A percentile compares a stretch with the other conserved stretches of the same genome.
Conservation (phyloP, 2,888 invertebrate species). For the Criorhina ranunculi region DNA sequence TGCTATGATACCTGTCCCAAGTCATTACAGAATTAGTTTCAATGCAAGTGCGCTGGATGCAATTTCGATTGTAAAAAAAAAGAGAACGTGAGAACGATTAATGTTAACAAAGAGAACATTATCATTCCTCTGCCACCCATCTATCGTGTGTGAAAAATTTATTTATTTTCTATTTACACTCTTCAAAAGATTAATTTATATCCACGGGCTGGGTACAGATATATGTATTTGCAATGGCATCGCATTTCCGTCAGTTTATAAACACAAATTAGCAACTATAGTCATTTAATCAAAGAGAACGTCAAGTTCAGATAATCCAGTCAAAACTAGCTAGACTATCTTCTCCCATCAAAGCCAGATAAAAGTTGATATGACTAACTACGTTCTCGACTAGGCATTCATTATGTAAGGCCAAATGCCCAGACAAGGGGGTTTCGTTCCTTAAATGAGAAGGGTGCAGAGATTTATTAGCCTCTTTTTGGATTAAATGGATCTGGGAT, state of each 20-base stretch:
- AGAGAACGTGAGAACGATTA: slow-evolving; percentile 44
- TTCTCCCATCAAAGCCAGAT: slow-evolving; percentile 4
- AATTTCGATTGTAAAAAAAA: slow-evolving; percentile 6
- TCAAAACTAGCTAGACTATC: not conserved
- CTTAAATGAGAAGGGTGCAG: not conserved
- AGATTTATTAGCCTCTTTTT: slow-evolving; percentile 13
- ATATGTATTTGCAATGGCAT: slow-evolving; percentile 14
- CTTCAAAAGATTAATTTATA: slow-evolving; percentile 32
- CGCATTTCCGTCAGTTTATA: slow-evolving; percentile 19
- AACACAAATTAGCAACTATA: slow-evolving; percentile 28
- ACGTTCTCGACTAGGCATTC: not conserved
- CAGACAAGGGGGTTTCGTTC: not conserved
- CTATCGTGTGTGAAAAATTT: slow-evolving; percentile 36
- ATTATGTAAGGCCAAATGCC: slow-evolving; percentile 18
- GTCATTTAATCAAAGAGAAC: not conserved
- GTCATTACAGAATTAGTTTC: not conserved
- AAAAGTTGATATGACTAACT: slow-evolving; percentile 19
- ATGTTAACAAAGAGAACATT: slow-evolving; percentile 31
- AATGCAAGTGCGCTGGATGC: slow-evolving; percentile 1
- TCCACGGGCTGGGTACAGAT: slow-evolving; percentile 14
- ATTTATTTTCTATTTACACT: slow-evolving; percentile 26
- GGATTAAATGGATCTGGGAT: slow-evolving; percentile 31
- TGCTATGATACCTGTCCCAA: not conserved
- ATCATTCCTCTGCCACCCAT: not conserved
- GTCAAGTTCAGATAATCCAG: slow-evolving; percentile 13